Evolutionary conservation across 2,113 vertebrate genomes (phyloP).

Genomic region (Cranoglanis bouderius): DNA sequence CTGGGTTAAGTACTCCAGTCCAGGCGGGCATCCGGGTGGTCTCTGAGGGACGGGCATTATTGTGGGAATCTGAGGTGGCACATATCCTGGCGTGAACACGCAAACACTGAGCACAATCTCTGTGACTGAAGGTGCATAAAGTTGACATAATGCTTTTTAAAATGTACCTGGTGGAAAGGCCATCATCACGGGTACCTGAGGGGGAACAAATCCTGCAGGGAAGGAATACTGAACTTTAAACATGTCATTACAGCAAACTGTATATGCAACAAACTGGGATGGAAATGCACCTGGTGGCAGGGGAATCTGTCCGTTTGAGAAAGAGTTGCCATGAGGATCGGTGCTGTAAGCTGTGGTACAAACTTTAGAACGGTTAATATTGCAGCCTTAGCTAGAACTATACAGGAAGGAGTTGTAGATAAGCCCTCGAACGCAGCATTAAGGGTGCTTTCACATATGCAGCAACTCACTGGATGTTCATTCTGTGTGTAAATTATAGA

Average conservation of each 20-base stretch:
- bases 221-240: background rate
- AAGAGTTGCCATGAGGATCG: background rate
- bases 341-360: background rate
- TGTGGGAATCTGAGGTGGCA: slow-evolving; percentile 20
- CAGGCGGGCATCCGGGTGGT: slow-evolving; percentile 54
- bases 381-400: background rate
- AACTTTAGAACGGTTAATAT: background rate
- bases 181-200: slow-evolving; percentile 38
- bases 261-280: background rate
- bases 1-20: slow-evolving; percentile 63
- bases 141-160: background rate
- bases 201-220: slow-evolving; percentile 28
- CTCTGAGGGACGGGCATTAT: slow-evolving; percentile 41
- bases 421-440: too few relatives aligned
- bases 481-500: background rate
- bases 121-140: background rate
- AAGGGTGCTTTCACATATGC: too few relatives aligned
- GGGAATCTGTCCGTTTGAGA: slow-evolving; percentile 1
- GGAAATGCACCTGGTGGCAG: slow-evolving; percentile 46
- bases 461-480: too few relatives aligned
- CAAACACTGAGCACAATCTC: background rate
- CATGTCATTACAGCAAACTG: background rate
- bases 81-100: slow-evolving; percentile 22
- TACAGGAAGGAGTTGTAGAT: background rate
- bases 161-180: slow-evolving; percentile 30